Conservation (phyloP, 2,113 vertebrate genomes). For the Tapirus terrestris region DNA sequence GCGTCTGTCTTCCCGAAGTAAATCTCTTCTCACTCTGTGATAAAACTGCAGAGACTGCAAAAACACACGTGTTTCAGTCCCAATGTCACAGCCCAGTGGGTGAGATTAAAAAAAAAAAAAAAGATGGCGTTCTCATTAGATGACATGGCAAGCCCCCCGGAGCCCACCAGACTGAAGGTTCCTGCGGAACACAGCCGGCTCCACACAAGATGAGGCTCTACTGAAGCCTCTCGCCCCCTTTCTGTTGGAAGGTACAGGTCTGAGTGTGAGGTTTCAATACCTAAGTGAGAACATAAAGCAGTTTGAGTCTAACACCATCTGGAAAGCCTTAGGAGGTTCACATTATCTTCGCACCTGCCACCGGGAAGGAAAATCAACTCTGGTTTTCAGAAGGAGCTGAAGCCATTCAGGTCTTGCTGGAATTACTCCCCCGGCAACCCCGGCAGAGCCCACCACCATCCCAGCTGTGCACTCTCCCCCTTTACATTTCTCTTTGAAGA, state of each 20-base stretch:
- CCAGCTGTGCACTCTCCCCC: not conserved
- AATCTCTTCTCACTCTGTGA: not conserved
- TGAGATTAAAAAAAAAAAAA: not conserved
- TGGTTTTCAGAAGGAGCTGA: slow-evolving; percentile 20
- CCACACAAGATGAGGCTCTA: not conserved
- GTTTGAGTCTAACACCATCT: slow-evolving; percentile 71
- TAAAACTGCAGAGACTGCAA: slow-evolving; percentile 53
- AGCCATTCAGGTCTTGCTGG: slow-evolving; percentile 59
- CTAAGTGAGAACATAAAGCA: slow-evolving; percentile 60
- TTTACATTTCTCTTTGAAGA: not conserved
- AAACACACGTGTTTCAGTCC: not conserved
- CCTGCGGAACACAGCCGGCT: not conserved
- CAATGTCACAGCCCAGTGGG: slow-evolving; percentile 60
- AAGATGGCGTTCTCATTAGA: slow-evolving; percentile 24
- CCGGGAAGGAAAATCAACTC: slow-evolving; percentile 59
- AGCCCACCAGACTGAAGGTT: not conserved
- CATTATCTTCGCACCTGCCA: slow-evolving; percentile 67
- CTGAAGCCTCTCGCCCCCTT: slow-evolving; percentile 51
- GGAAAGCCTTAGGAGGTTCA: slow-evolving; percentile 68
- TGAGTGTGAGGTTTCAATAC: slow-evolving; percentile 29
- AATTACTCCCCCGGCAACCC: not conserved
- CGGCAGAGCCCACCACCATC: not conserved
- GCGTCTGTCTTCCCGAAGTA: not conserved
- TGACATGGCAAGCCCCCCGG: not conserved
- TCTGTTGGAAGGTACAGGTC: slow-evolving; percentile 52